These are phyloP conservation scores for Sarcophaga bullata DNA, from an alignment of 1,140 invertebrate genomes.

Conservation along the genomic window DNA sequence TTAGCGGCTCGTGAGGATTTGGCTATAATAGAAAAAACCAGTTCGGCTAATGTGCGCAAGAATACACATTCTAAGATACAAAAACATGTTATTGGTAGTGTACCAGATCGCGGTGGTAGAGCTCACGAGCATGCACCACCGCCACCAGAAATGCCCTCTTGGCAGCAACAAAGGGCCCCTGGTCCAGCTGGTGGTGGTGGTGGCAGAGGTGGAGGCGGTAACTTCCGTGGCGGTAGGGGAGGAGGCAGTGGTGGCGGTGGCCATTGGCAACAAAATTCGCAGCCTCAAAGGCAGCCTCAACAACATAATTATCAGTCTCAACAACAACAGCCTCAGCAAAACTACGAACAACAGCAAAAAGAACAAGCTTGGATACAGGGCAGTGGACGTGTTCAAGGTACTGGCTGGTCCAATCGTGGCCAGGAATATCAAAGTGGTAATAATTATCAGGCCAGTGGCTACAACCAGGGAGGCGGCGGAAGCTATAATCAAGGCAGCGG, in stretches of 20 bases:
- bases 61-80: slow-evolving; percentile 85
- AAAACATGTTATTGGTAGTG: slow-evolving; percentile 85
- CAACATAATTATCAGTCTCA: slow-evolving; percentile 6
- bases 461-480: slow-evolving; percentile 45
- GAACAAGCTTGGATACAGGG: slow-evolving; percentile 51
- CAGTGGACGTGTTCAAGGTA: slow-evolving; percentile 60
- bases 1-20: slow-evolving; percentile 85
- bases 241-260: slow-evolving; percentile 48
- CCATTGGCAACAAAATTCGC: slow-evolving; percentile 35
- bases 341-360: slow-evolving; percentile 39
- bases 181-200: slow-evolving; percentile 50
- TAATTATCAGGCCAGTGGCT: slow-evolving; percentile 47
- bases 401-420: slow-evolving; percentile 56
- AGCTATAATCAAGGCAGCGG: slow-evolving; percentile 31
- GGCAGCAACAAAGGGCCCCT: slow-evolving; percentile 70
- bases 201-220: slow-evolving; percentile 33
- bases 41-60: slow-evolving; percentile 81
- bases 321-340: neutral
- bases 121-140: slow-evolving; percentile 89
- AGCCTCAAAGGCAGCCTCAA: slow-evolving; percentile 42
- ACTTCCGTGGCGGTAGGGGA: slow-evolving; percentile 47
- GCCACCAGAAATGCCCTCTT: slow-evolving; percentile 95
- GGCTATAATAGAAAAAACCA: slow-evolving; percentile 86
- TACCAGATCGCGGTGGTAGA: slow-evolving; percentile 90
- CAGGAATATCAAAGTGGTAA: slow-evolving; percentile 41